Percentiles rank a stretch among this genome's conserved stretches.
These are phyloP conservation scores for Phoxinus phoxinus DNA, from an alignment of 2,113 vertebrate species.

Conservation along the genomic window DNA sequence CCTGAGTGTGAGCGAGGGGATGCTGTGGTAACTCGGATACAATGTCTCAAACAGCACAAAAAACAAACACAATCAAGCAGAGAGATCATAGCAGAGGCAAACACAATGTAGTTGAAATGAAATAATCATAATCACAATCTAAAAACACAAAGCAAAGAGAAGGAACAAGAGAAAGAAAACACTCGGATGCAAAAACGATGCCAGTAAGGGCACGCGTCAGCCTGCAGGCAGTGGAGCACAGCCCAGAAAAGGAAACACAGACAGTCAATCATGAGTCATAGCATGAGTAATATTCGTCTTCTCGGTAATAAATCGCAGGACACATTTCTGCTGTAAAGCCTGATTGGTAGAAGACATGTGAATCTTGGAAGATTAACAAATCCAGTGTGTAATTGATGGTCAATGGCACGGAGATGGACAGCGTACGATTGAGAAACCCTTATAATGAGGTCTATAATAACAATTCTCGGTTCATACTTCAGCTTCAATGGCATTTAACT, in stretches of 20 bases:
- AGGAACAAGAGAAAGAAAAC: slow-evolving; percentile 30
- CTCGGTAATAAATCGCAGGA: slow-evolving; percentile 12
- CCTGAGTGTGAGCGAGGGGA: slow-evolving; percentile 82
- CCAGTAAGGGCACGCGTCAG: slow-evolving; percentile 65
- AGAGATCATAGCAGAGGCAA: slow-evolving; percentile 68
- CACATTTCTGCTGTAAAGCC: neutral
- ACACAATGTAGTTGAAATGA: slow-evolving; percentile 35
- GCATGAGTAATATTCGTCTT: slow-evolving; percentile 34
- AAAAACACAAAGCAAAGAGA: slow-evolving; percentile 40
- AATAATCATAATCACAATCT: slow-evolving; percentile 34
- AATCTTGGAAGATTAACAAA: slow-evolving; percentile 34
- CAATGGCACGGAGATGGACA: slow-evolving; percentile 20
- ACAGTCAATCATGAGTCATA: slow-evolving; percentile 36
- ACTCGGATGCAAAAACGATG: slow-evolving; percentile 59
- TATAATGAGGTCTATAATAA: slow-evolving; percentile 46
- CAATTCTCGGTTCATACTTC: slow-evolving; percentile 32
- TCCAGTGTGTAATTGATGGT: slow-evolving; percentile 31
- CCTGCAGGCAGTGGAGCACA: slow-evolving; percentile 67
- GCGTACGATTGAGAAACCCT: neutral
- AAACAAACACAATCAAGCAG: slow-evolving; percentile 71
- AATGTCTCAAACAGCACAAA: slow-evolving; percentile 75
- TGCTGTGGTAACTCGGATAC: slow-evolving; percentile 79
- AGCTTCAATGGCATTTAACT: slow-evolving; percentile 42
- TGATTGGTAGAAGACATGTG: slow-evolving; percentile 30
- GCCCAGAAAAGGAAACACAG: slow-evolving; percentile 54